Percentiles rank a stretch among this genome's conserved stretches.
These are phyloP conservation scores for Belgica antarctica DNA, from an alignment of 2,888 invertebrate species.

Conservation along the genomic window DNA sequence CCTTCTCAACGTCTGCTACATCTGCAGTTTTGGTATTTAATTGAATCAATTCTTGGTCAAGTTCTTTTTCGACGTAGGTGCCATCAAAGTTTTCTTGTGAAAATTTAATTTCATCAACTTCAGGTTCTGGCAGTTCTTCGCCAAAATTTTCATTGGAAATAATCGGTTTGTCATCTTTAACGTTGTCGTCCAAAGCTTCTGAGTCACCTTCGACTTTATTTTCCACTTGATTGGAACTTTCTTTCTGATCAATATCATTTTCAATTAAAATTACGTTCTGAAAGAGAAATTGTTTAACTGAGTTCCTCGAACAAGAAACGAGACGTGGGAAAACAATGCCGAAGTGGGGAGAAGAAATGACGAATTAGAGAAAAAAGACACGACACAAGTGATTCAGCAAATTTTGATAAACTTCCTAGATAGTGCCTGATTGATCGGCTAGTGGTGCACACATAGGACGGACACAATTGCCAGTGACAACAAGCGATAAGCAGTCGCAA, in stretches of 20 bases:
- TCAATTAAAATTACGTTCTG: constrained; percentile 32
- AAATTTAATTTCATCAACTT: neutral
- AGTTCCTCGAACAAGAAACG: constrained; percentile 33
- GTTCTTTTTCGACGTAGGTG: too few relatives aligned
- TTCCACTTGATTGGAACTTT: neutral
- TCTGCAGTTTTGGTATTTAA: neutral
- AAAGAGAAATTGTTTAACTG: constrained; percentile 41
- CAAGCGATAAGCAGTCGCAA: neutral
- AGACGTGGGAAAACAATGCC: neutral
- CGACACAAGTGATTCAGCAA: neutral
- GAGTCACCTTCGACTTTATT: neutral
- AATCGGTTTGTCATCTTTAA: neutral
- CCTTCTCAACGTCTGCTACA: constrained; percentile 1
- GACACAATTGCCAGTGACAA: neutral
- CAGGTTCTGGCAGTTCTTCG: too few relatives aligned
- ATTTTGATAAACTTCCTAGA: neutral
- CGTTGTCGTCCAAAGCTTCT: neutral
- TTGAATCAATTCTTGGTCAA: too few relatives aligned
- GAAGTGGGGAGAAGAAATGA: neutral
- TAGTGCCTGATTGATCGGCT: neutral
- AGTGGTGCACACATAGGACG: neutral
- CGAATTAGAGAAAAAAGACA: neutral
- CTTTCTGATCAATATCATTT: constrained; percentile 13
- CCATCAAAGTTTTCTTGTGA: neutral
- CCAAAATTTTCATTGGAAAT: neutral